Percentiles rank a stretch among this genome's conserved stretches.
These are phyloP conservation scores for Solenopsis invicta DNA, from an alignment of 1,140 invertebrate genomes.

Conservation along the genomic window DNA sequence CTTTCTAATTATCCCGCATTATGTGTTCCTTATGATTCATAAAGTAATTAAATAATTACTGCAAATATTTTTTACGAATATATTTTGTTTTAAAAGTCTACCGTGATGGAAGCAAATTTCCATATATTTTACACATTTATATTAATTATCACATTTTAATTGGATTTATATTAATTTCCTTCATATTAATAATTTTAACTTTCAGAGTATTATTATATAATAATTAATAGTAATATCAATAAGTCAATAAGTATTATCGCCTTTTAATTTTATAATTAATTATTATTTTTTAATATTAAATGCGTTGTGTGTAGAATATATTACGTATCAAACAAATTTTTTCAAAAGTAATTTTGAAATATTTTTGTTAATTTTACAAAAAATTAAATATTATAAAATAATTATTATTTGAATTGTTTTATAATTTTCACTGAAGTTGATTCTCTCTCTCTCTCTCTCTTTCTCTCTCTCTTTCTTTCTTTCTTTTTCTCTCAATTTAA, in stretches of 20 bases:
- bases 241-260: not conserved
- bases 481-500: not conserved
- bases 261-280: slow-evolving; percentile 10
- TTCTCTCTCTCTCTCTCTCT: not conserved
- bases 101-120: not conserved
- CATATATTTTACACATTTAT: slow-evolving; percentile 6
- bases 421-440: not conserved
- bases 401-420: not conserved
- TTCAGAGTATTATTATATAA: not conserved
- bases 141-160: slow-evolving; percentile 28
- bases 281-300: not conserved
- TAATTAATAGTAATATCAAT: not conserved
- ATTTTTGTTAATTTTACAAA: not conserved
- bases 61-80: not conserved
- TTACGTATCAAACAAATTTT: not conserved
- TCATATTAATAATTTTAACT: not conserved
- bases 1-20: not conserved
- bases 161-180: not conserved
- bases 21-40: not conserved
- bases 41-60: slow-evolving; percentile 12
- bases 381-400: slow-evolving; percentile 1
- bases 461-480: not conserved
- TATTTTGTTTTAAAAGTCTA: slow-evolving; percentile 6
- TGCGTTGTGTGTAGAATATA: not conserved
- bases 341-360: not conserved